A percentile compares a stretch with the other conserved stretches of the same genome.
These are phyloP conservation scores for Sitophilus oryzae DNA, from an alignment of 1,140 invertebrate species.

Conservation along the genomic window DNA sequence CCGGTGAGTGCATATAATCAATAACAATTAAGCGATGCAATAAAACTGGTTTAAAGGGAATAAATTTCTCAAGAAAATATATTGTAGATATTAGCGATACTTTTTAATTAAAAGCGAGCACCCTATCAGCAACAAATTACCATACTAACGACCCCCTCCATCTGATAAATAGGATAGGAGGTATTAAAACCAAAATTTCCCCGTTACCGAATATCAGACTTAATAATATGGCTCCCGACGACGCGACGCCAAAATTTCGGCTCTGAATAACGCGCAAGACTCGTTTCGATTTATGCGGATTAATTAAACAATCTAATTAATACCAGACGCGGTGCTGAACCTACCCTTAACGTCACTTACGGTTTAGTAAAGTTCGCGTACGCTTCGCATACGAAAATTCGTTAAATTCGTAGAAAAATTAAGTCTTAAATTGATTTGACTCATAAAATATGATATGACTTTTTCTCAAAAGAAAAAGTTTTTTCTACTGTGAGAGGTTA, in stretches of 20 bases:
- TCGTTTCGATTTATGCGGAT: slow-evolving; percentile 14
- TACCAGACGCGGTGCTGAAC: not conserved
- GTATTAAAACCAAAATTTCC: slow-evolving; percentile 3
- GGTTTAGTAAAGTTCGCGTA: no score
- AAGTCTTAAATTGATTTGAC: no score
- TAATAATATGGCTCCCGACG: slow-evolving; percentile 1
- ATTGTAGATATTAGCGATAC: not conserved
- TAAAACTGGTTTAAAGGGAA: not conserved
- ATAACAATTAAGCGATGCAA: no score
- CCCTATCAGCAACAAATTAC: slow-evolving; percentile 7
- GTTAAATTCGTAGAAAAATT: no score
- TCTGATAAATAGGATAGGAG: slow-evolving; percentile 2
- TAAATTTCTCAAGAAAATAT: not conserved
- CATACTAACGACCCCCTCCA: slow-evolving; percentile 4
- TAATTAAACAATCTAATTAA: slow-evolving; percentile 15
- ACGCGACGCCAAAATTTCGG: not conserved
- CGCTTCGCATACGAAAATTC: no score
- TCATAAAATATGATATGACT: no score
- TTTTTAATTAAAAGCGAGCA: slow-evolving; percentile 1
- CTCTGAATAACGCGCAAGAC: not conserved
- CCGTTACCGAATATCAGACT: not conserved
- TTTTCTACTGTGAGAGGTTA: no score
- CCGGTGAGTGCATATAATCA: no score
- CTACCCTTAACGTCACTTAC: no score
- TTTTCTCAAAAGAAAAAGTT: no score